Base-by-base conservation (phyloP, 2,888 invertebrate species). In the Ochropleura leucogaster region DNA sequence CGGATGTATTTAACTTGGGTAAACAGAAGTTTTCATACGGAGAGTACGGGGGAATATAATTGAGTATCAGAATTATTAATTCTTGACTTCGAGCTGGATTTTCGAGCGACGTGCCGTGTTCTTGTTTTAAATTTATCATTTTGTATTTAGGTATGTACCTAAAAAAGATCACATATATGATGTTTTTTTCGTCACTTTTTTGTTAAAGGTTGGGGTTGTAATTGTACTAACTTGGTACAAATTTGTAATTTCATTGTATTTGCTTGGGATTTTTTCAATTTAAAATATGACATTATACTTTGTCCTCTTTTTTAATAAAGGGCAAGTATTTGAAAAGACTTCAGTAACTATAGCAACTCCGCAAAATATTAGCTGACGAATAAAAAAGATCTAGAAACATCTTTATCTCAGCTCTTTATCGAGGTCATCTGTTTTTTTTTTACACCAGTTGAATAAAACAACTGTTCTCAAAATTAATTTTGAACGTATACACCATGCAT, bases 11-110 rank as follows among this genome's bases (percentile, higher is more conserved):
- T 80, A 82, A 80, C 84, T 87, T 90, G 89, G 87, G 86, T 88
- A 89, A 88, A 90, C 85, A 90, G 87, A 90, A 91, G 87, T 89
- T 90, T 89, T 89, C 88, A 74, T 90, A 75, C 83, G 74, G 68
- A 57, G 47, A 20, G 57, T 65, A 59, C 30, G 62, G 30, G 12
- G 20, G 63, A 49, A 64, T 69, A 74, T 85, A 85, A 81, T 85
- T 82, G 72, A 77, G 68, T 70, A 68, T 75, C 40, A 68, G 51
- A 82, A 85, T 83, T 74, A 79, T 74, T 74, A 72, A 77, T 75
- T 73, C 67, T 42, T 66, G 40, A 59, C 46, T 66, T 63, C n/a
- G 40, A 47, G 60, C 51, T 60, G 57, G n/a, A 49, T 64, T 46
- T 55, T 44, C 16, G 65, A 68, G 20, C 71, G 57, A 66, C 40